Base-by-base conservation (phyloP, 2,888 invertebrate genomes). In the Beris morrisii region DNA sequence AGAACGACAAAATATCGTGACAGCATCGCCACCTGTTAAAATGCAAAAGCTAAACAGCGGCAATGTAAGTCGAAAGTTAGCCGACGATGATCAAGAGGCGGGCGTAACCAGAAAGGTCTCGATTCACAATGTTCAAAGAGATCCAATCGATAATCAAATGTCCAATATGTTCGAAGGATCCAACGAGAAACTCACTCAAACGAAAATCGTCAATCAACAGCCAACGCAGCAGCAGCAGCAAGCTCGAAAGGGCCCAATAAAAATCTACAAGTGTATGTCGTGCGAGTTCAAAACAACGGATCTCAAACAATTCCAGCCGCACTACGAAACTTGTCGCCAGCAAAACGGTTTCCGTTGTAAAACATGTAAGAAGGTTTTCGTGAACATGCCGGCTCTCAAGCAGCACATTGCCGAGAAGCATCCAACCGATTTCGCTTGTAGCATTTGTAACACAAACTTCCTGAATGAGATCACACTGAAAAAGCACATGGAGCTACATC, bases 211-310 rank as follows among this genome's bases (percentile, higher is more conserved):
- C 46, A 28, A 58, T 22, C 56, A 38, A 38, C 61, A 56, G 22
- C 74, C 74, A 38, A 72, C 73, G 15, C 70, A 69, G 32, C 70
- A 71, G 28, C 57, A 63, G 28, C 58, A 58, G 68, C 69, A 58
- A 68, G 75, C 12, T 32, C 44, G 69, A 71, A 77, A 78, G 38
- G 65, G 66, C 9, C 67, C 71, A n/a, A 79, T 79, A 50, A 81
- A 80, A 72, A 77, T 81, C 3, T 81, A 81, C 68, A 82, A 81
- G 72, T 81, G 81, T 71, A 75, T 79, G 57, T 76, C 78, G 11
- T 82, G 81, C 70, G 81, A 81, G 55, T 82, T 81, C 65, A 81
- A 81, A 72, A 81, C 82, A 54, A 77, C 78, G 3, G 81, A 81
- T 70, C 76, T 81, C 73, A 77, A 79, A 67, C 73, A 78, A 15